Base-by-base conservation (phyloP, 2,797 vertebrate species). In the Microcaecilia unicolor region DNA sequence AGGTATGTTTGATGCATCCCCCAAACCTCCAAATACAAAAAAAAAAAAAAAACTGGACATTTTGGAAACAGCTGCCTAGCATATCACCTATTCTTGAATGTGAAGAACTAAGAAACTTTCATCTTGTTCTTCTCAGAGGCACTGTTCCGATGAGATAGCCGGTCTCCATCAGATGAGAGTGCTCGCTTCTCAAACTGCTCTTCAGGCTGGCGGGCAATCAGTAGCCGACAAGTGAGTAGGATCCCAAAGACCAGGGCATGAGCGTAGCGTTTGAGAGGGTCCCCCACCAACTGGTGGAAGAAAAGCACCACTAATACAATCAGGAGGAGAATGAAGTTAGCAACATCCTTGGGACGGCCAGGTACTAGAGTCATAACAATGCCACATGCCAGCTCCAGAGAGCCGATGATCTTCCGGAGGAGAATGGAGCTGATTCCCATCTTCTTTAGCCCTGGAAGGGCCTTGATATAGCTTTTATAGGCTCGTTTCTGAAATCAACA, bases 231-330 rank as follows among this genome's bases (percentile, higher is more conserved):
- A 42, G 94, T 98, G 14, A 99, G 91, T 44, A 99, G 83, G 59
- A 99, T 99, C 10, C 96, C 96, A 25, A 99, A 99, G 48, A 99
- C 93, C n/a, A 99, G 73, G 36, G 96, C 93, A 0, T 99, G 96
- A 47, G 96, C 96, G 0, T 99, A 99, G 10, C 94, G 88, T 60
- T 97, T 98, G 41, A 99, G 84, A 3, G 95, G 94, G 65, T 99
- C 96, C 14, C 95, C 96, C 4, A 99, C 93, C 3, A 99, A 81
- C 76, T 99, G 96, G 61, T 99, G 96, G 70, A 98, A 98, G 57
- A 98, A 99, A 13, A 99, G 86, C 41, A 99, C 93, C 0, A 88
- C 92, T 37, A 99, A 78, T 67, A 97, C 94, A 5, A 99, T 88
- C 37, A 99, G 81, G 28, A 99, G 83, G 10, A 99, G 87, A 56